Conservation (phyloP, 1,140 invertebrate genomes). For the Steinernema feltiae region DNA sequence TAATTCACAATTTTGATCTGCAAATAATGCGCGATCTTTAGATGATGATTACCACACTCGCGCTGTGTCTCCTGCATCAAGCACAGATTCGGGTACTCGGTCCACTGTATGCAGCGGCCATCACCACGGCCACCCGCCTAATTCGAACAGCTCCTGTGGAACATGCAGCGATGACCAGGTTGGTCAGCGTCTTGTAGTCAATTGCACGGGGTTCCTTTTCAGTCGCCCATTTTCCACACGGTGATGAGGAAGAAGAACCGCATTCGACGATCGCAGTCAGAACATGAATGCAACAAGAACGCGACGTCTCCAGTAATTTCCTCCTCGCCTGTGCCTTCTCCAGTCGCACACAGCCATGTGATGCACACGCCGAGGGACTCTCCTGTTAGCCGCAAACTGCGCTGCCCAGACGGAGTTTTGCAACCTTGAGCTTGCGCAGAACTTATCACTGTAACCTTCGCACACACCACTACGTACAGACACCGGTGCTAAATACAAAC, state of each 20-base stretch:
- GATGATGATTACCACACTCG: slow-evolving; percentile 34
- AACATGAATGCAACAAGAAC: slow-evolving; percentile 24
- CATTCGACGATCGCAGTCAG: slow-evolving; percentile 25
- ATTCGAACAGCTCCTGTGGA: background rate
- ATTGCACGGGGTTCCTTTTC: background rate
- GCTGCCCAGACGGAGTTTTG: background rate
- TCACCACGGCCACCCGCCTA: background rate
- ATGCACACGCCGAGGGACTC: background rate
- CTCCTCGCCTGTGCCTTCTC: background rate
- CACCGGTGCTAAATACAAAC: background rate
- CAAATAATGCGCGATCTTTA: background rate
- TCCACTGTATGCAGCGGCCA: slow-evolving; percentile 1
- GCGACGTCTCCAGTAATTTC: background rate
- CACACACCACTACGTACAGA: background rate
- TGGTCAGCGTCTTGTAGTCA: background rate
- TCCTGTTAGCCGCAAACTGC: background rate
- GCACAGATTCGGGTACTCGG: slow-evolving; percentile 22
- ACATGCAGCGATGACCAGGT: slow-evolving; percentile 2
- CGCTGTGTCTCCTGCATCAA: slow-evolving; percentile 32
- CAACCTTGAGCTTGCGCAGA: background rate
- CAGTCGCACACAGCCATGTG: background rate
- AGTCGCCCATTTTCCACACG: slow-evolving; percentile 42
- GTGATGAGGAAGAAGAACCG: slow-evolving; percentile 43
- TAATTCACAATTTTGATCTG: background rate
- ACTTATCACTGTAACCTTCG: background rate